Evolutionary conservation across 1,140 invertebrate genomes (phyloP).

Genomic region (Pseudomyrmex sp.): DNA sequence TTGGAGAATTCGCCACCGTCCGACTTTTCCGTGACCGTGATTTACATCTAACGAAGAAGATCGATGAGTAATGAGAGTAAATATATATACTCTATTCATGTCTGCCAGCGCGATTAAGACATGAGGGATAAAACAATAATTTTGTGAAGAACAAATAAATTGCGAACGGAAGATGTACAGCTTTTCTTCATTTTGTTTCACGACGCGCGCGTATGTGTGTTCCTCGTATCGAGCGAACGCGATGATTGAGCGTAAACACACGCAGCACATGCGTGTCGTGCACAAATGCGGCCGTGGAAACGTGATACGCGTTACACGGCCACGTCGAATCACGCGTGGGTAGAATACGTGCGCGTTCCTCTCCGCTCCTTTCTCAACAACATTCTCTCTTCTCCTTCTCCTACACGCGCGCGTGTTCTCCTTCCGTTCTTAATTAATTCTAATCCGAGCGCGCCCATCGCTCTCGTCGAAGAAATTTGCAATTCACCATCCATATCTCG

Average conservation of each 20-base stretch:
- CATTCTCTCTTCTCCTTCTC: neutral
- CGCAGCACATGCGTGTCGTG: slow-evolving; percentile 45
- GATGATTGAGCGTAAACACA: slow-evolving; percentile 41
- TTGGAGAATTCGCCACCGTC: slow-evolving; percentile 53
- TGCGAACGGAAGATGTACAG: too few relatives aligned
- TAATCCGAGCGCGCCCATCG: neutral
- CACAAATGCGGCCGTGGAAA: slow-evolving; percentile 67
- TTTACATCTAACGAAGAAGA: slow-evolving; percentile 61
- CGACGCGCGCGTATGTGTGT: neutral
- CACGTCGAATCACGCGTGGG: slow-evolving; percentile 29
- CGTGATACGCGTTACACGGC: slow-evolving; percentile 56
- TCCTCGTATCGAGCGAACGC: slow-evolving; percentile 2
- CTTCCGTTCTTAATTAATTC: neutral
- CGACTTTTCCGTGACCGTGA: slow-evolving; percentile 32
- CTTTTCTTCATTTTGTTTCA: neutral
- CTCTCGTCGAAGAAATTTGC: slow-evolving; percentile 60
- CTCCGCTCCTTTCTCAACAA: slow-evolving; percentile 11
- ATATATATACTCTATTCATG: neutral
- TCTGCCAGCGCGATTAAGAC: neutral
- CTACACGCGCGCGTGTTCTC: neutral
- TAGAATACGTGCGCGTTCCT: neutral
- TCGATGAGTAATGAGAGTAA: slow-evolving; percentile 54
- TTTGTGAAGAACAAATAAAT: too few relatives aligned
- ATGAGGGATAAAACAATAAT: too few relatives aligned
- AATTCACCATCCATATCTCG: slow-evolving; percentile 56